phyloP scores from a whole-genome alignment of 30 jellyfish, hydroid and myxozoan genomes.

The Cassiopea xamachana region DNA sequence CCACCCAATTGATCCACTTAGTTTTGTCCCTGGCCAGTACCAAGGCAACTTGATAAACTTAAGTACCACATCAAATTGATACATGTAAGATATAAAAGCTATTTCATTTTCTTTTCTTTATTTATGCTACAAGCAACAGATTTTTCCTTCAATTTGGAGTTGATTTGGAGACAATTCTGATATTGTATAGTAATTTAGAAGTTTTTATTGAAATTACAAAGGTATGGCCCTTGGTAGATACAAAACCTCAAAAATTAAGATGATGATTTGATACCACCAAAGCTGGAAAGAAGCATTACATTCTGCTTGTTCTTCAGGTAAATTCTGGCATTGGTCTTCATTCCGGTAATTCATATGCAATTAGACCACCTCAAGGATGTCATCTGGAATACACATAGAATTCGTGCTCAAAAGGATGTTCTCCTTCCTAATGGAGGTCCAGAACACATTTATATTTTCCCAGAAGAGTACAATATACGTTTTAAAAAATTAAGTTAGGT shows the following conservation, averaged over 20 bases:
- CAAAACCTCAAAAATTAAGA: not conserved
- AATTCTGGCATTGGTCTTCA: conserved; percentile 22
- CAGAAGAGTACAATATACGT: conserved; percentile 50
- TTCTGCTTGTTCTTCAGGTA: not conserved
- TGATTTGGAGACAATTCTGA: not conserved
- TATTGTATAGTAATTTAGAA: not conserved
- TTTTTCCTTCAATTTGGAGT: not conserved
- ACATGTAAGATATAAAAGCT: not conserved
- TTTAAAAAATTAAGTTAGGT: not conserved
- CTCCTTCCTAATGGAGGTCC: conserved; percentile 60
- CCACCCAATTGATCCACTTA: not conserved
- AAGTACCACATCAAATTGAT: not conserved
- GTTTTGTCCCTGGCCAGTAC: not conserved
- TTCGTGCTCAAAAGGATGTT: conserved; percentile 49
- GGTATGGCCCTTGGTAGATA: not conserved
- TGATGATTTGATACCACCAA: not conserved
- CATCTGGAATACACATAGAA: conserved; percentile 56
- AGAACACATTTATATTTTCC: conserved; percentile 53
- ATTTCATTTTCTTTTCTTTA: not conserved
- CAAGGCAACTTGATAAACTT: not conserved
- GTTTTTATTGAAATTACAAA: not conserved
- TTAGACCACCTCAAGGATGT: conserved; percentile 28
- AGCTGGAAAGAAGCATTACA: not conserved
- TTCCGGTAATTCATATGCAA: conserved; percentile 11
- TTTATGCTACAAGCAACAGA: not conserved